Evolutionary conservation across 2,113 vertebrate species (phyloP).

Genomic region (Lipotes vexillifer): DNA sequence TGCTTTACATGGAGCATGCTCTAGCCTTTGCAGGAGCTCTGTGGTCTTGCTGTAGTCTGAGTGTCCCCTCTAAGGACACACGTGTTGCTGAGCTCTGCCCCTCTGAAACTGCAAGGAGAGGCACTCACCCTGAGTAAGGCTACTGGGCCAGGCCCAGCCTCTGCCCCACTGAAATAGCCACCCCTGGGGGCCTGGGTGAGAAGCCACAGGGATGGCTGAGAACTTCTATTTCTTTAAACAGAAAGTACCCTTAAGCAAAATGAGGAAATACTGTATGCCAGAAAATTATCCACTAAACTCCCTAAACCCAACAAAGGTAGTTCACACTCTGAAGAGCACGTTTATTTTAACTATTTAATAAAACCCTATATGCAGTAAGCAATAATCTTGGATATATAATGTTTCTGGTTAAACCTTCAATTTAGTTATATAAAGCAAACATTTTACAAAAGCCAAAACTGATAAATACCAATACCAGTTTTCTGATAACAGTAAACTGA

Average conservation of each 20-base stretch:
- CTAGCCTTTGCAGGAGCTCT: background rate
- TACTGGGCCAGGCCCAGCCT: background rate
- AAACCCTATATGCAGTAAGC: background rate
- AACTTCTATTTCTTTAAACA: background rate
- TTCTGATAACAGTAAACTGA: background rate
- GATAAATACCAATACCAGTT: background rate
- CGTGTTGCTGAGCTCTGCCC: background rate
- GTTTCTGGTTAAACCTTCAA: background rate
- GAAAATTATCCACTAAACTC: background rate
- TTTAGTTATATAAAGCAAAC: background rate
- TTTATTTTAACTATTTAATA: background rate
- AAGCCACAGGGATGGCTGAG: background rate
- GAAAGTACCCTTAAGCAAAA: background rate
- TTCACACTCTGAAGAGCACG: background rate
- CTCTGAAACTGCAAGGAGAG: background rate
- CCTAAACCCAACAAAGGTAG: background rate
- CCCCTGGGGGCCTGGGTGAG: background rate
- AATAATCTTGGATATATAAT: background rate
- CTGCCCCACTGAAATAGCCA: accelerated
- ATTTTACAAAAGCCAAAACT: background rate
- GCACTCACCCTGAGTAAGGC: background rate
- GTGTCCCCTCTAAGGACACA: background rate
- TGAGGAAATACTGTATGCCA: background rate
- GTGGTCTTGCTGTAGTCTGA: background rate
- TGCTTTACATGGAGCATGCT: accelerated